phyloP scores from a whole-genome alignment of 2,797 vertebrate genomes.

The Coregonus ussuriensis region DNA sequence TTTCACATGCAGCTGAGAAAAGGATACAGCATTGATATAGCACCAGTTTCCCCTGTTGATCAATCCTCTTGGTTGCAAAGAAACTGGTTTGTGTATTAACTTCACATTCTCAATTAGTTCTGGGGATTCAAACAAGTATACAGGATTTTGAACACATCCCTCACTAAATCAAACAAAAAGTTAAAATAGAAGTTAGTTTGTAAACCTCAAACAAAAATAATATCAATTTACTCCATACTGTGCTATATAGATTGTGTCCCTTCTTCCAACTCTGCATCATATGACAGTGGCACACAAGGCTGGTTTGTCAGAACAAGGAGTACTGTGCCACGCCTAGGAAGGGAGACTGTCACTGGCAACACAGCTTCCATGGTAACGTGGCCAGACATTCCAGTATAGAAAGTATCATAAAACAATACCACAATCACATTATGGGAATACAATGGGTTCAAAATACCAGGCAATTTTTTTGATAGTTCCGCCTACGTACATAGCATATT shows the following conservation, averaged over 20 bases:
- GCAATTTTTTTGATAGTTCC: neutral
- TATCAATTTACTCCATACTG: neutral
- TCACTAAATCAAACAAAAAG: no score
- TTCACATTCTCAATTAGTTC: constrained; percentile 98
- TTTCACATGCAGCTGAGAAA: constrained; percentile 44
- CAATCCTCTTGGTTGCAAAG: constrained; percentile 97
- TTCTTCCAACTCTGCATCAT: constrained; percentile 43
- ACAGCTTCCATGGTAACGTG: constrained; percentile 78
- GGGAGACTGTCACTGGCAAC: constrained; percentile 64
- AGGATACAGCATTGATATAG: constrained; percentile 99
- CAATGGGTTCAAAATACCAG: neutral
- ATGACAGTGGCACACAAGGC: constrained; percentile 42
- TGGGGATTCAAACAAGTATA: constrained; percentile 77
- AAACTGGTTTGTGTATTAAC: constrained; percentile 99
- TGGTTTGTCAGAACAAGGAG: constrained; percentile 40
- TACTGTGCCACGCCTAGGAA: constrained; percentile 77
- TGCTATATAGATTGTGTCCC: constrained; percentile 41
- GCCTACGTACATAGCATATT: neutral
- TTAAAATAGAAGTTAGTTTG: neutral
- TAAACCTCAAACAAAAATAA: neutral
- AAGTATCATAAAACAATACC: constrained; percentile 2
- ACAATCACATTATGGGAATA: neutral
- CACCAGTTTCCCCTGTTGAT: constrained; percentile 99
- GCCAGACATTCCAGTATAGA: constrained; percentile 43
- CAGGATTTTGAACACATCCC: constrained; percentile 33